Percentiles rank a stretch among this genome's conserved stretches.
These are phyloP conservation scores for Orchesella flavescens DNA, from an alignment of 2,888 invertebrate genomes.

Conservation along the genomic window DNA sequence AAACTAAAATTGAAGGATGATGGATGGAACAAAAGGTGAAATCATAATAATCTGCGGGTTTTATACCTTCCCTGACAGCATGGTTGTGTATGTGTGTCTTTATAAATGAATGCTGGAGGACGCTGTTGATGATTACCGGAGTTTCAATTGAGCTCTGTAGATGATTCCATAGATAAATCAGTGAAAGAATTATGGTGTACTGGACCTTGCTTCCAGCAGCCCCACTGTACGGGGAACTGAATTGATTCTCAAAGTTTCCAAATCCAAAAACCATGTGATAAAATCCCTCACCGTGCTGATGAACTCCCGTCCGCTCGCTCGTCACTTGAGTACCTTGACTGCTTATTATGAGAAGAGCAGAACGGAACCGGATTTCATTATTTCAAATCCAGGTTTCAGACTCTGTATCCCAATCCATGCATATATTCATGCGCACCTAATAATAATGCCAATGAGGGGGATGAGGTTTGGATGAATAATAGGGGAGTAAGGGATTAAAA, in stretches of 20 bases:
- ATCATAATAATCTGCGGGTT: conserved; percentile 62
- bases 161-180: conserved; percentile 47
- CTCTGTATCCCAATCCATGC: background rate
- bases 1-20: conserved; percentile 48
- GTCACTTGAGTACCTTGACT: conserved; percentile 41
- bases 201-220: background rate
- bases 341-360: conserved; percentile 21
- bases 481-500: conserved; percentile 58
- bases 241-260: background rate
- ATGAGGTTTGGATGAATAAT: conserved; percentile 30
- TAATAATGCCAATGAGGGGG: conserved; percentile 49
- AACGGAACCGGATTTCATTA: conserved; percentile 39
- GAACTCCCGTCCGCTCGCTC: background rate
- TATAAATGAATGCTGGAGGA: conserved; percentile 11
- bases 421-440: conserved; percentile 44
- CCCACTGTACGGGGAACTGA: background rate
- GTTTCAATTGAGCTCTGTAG: conserved; percentile 48
- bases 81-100: background rate
- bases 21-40: conserved; percentile 61
- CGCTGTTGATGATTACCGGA: conserved; percentile 43
- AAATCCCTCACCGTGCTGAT: conserved; percentile 26
- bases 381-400: conserved; percentile 43
- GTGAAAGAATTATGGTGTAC: background rate
- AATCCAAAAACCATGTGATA: conserved; percentile 23
- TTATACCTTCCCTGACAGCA: conserved; percentile 43